Evolutionary conservation across 2,888 invertebrate species (phyloP).

Genomic region (Hirudinaria manillensis): DNA sequence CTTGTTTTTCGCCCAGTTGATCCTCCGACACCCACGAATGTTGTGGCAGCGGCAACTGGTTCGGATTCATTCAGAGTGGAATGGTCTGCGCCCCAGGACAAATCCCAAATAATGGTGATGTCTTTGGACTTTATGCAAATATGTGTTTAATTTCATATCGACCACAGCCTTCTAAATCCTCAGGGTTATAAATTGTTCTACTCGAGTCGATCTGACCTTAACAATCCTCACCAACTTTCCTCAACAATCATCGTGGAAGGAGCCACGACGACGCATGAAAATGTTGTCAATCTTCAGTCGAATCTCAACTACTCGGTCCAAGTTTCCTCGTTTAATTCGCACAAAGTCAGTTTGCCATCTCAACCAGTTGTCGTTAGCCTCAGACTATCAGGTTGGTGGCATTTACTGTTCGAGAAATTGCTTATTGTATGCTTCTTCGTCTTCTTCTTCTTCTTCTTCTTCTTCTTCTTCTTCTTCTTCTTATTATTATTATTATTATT

Average conservation of each 20-base stretch:
- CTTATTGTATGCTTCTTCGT: constrained; percentile 6
- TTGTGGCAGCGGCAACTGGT: background rate
- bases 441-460: background rate
- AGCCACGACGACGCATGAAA: background rate
- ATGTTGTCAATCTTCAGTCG: constrained; percentile 14
- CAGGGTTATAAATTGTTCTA: constrained; percentile 26
- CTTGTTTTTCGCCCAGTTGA: background rate
- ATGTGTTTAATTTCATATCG: background rate
- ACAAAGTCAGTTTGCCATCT: constrained; percentile 3
- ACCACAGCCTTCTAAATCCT: background rate
- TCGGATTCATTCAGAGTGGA: constrained; percentile 17
- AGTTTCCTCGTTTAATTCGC: background rate
- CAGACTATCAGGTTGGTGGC: constrained; percentile 6
- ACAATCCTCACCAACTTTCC: constrained; percentile 9
- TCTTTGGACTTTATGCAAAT: background rate
- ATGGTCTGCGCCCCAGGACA: background rate
- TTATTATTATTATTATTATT: background rate
- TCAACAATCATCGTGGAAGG: constrained; percentile 21
- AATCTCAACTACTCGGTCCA: constrained; percentile 22
- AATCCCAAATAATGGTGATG: background rate
- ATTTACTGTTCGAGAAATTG: background rate
- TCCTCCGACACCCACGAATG: background rate
- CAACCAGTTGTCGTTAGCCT: background rate
- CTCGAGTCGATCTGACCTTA: constrained; percentile 3
- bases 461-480: background rate